A percentile compares a stretch with the other conserved stretches of the same genome.
Conservation (phyloP, 2,888 invertebrate genomes). For the Nycteola revayana region DNA sequence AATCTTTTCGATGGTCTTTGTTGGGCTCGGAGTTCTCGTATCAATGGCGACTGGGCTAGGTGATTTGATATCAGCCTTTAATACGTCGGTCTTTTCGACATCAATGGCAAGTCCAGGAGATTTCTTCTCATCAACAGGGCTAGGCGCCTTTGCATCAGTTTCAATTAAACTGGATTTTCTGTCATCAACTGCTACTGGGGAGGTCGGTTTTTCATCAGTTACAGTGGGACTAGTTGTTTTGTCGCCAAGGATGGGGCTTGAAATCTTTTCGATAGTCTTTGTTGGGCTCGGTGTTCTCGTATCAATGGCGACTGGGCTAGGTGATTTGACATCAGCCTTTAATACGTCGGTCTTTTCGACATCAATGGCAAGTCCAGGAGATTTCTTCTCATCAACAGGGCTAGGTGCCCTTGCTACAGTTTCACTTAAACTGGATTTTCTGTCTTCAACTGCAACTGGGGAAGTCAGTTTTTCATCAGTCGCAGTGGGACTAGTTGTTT, state of each 20-base stretch:
- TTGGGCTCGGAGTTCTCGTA: not conserved
- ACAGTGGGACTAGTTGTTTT: not conserved
- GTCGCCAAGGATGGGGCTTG: not conserved
- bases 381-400: not conserved
- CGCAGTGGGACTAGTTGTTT: slow-evolving; percentile 1
- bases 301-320: not conserved
- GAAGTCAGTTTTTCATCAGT: slow-evolving; percentile 3
- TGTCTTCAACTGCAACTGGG: not conserved
- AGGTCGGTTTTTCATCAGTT: not conserved
- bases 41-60: not conserved
- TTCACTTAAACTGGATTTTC: not conserved
- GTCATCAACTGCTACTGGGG: not conserved
- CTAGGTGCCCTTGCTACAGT: not conserved
- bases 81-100: not conserved
- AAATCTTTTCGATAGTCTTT: not conserved
- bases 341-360: no score
- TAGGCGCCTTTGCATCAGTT: no score
- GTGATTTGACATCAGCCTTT: not conserved
- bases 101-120: not conserved
- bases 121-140: no score
- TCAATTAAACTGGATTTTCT: not conserved
- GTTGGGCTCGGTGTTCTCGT: no score
- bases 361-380: no score
- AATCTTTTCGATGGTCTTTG: no score
- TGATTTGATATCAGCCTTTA: not conserved